These are phyloP conservation scores for Erithacus rubecula DNA, from an alignment of 2,797 vertebrate species.

Conservation along the genomic window DNA sequence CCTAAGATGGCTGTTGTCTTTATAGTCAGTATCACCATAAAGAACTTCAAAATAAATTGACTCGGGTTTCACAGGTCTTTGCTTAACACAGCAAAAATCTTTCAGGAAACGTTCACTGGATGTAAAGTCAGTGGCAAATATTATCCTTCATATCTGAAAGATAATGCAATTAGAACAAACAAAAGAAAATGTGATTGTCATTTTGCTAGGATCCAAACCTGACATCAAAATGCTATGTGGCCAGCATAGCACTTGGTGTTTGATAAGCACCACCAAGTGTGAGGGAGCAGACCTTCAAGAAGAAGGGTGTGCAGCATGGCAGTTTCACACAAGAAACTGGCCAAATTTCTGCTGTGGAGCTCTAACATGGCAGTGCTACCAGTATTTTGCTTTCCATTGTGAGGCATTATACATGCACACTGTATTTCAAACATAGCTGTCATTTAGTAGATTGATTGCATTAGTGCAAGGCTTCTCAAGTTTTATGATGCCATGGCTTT, in stretches of 20 bases:
- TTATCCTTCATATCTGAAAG: neutral
- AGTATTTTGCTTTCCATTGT: neutral
- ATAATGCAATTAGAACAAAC: neutral
- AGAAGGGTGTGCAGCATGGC: neutral
- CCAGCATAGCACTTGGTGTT: neutral
- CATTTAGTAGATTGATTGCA: slow-evolving; percentile 27
- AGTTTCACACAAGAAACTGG: neutral
- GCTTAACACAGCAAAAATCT: neutral
- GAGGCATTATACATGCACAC: neutral
- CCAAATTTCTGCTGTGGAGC: neutral
- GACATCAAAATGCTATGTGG: neutral
- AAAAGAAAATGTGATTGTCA: neutral
- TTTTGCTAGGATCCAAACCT: neutral
- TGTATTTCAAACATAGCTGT: slow-evolving; percentile 15
- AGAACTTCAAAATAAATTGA: neutral
- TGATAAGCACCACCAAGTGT: neutral
- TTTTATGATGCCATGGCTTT: slow-evolving; percentile 52
- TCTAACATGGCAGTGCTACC: neutral
- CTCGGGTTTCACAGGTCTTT: neutral
- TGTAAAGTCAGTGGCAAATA: neutral
- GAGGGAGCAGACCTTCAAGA: neutral
- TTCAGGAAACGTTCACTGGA: neutral
- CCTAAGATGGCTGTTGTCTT: neutral
- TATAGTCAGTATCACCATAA: neutral
- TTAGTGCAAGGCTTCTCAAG: slow-evolving; percentile 36